A percentile compares a stretch with the other conserved stretches of the same genome.
Evolutionary conservation across 2,797 vertebrate genomes (phyloP).

Genomic region (Anguilla megastoma): DNA sequence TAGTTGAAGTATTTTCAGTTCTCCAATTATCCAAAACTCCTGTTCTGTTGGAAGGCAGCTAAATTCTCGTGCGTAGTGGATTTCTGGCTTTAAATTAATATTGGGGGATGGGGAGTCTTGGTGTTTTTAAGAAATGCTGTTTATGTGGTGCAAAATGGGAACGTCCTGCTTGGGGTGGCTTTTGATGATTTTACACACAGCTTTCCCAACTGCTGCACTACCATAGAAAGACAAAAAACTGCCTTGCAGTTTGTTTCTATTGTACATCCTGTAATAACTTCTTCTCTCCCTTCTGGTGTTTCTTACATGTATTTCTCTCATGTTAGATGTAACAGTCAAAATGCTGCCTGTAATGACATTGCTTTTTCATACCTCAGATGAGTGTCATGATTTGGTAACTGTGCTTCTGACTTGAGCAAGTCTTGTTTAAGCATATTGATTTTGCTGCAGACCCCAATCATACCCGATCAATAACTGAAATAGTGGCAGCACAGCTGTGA

Average conservation of each 20-base stretch:
- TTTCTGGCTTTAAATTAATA: background rate
- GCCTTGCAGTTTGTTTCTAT: background rate
- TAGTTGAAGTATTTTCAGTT: background rate
- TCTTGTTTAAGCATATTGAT: background rate
- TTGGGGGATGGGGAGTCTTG: background rate
- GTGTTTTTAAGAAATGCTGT: background rate
- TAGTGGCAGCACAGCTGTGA: background rate
- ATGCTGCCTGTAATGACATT: background rate
- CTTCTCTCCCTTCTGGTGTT: background rate
- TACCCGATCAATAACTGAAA: background rate
- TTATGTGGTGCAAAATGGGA: background rate
- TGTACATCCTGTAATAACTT: background rate
- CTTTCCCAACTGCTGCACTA: background rate
- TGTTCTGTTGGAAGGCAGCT: background rate
- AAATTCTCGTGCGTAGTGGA: background rate
- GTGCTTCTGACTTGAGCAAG: background rate
- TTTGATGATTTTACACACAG: background rate
- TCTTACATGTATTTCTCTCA: background rate
- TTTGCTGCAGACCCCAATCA: background rate
- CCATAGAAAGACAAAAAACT: background rate
- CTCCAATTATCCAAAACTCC: background rate
- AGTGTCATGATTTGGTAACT: background rate
- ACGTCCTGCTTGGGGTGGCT: background rate
- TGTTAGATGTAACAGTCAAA: background rate
- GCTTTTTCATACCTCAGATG: conserved; percentile 24